phyloP scores from a whole-genome alignment of 2,888 invertebrate genomes.

The Iphiclides podalirius region DNA sequence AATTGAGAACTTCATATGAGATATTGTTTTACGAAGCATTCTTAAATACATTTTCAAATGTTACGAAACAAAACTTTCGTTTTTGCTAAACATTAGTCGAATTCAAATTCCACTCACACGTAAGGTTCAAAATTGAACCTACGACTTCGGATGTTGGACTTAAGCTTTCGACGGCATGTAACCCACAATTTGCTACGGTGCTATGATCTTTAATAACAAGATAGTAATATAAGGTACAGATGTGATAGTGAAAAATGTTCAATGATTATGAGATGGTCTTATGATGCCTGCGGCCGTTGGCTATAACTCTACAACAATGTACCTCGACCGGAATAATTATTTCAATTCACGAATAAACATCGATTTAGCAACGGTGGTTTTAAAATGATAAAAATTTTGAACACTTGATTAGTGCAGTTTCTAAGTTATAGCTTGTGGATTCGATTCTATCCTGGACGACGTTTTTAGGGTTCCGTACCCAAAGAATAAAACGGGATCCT shows the following conservation, averaged over 20 bases:
- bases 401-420: too few relatives aligned
- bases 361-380: too few relatives aligned
- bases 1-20: not conserved
- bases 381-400: too few relatives aligned
- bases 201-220: conserved; percentile 37
- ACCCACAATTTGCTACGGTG: conserved; percentile 32
- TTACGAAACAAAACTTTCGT: conserved; percentile 1
- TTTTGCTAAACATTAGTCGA: not conserved
- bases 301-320: not conserved
- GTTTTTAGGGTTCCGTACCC: too few relatives aligned
- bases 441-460: too few relatives aligned
- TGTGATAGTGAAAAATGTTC: conserved; percentile 42
- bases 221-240: conserved; percentile 25
- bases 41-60: not conserved
- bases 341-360: too few relatives aligned
- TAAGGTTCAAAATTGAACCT: conserved; percentile 18
- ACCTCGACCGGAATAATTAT: not conserved
- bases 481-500: too few relatives aligned
- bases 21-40: not conserved
- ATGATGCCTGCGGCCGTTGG: conserved; percentile 37
- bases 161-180: conserved; percentile 28
- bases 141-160: conserved; percentile 22
- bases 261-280: conserved; percentile 40
- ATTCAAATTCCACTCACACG: not conserved
- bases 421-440: too few relatives aligned